phyloP scores from a whole-genome alignment of 2,797 vertebrate species.

The Dicrostonyx torquatus region DNA sequence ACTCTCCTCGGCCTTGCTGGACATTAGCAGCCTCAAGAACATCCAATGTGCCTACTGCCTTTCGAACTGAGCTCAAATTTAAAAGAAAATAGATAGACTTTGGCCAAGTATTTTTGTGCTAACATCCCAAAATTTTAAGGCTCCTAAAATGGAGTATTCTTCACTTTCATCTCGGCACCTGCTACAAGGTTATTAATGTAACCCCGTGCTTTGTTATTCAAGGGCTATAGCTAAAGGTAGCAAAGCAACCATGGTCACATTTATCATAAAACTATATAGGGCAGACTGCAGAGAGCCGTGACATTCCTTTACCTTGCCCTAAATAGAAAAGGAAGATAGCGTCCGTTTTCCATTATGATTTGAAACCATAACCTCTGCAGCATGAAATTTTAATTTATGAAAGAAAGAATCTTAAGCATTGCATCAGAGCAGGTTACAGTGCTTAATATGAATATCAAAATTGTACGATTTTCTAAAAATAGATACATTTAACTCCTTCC shows the following conservation, averaged over 20 bases:
- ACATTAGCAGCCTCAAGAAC: not conserved
- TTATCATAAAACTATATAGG: not conserved
- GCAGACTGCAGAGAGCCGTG: not conserved
- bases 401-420: constrained; percentile 18
- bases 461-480: not conserved
- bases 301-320: constrained; percentile 12
- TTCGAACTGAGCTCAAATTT: not conserved
- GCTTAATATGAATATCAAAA: not conserved
- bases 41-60: not conserved
- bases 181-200: not conserved
- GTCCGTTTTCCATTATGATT: not conserved
- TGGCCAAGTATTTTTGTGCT: not conserved
- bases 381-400: constrained; percentile 14
- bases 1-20: not conserved
- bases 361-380: constrained; percentile 12
- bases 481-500: not conserved
- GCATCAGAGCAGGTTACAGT: not conserved
- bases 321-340: constrained; percentile 11
- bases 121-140: not conserved
- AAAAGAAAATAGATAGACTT: not conserved
- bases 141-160: not conserved
- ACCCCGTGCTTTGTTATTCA: not conserved
- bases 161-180: not conserved
- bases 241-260: not conserved
- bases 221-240: not conserved